Base-by-base conservation (phyloP, 2,113 vertebrate genomes). In the Ceyx cyanopectus region DNA sequence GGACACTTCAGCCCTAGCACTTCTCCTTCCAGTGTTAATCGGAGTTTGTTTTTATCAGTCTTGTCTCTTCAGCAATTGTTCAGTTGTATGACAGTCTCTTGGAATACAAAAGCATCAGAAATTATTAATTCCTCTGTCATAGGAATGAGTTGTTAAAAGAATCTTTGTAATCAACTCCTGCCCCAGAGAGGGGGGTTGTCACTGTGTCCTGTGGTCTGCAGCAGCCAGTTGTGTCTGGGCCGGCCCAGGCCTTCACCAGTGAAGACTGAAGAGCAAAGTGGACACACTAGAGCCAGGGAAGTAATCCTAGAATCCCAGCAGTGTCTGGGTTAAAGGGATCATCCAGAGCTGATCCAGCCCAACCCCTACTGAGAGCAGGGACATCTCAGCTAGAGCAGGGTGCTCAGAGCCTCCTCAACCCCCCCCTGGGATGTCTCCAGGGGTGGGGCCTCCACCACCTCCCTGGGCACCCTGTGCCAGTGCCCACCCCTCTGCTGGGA, bases 191-290 rank as follows among this genome's bases (percentile, higher is more conserved):
- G 37, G 8, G 7, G 6, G 4, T 50, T 89, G 40, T 51, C 23
- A 5, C 0, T 0, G 8, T 30, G 12, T 32, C 40, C 51, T 56
- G 30, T 23, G 34, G 24, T 57, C 65, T 77, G 54, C 21, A 32
- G 63, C 58, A 76, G 8, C 15, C 40, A 7, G 5, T 19, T 20
- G 14, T 2, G 0, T 24, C 24, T 43, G n/a, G 30, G 14, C 27
- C 48, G 75, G 24, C 6, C 34, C 16, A 2, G 3, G 9, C 2
- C 2, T 21, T 62, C 30, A 13, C 22, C 27, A 15, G 7, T 20
- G 14, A 50, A 63, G 58, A 3, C 41, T 29, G 24, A 75, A 68
- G 32, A 17, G 19, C 4, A 12, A 34, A 6, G 23, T 0, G 1
- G 18, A 17, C 9, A 4, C 24, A n/a, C 26, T 5, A 15, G 46